Evolutionary conservation across 2,113 vertebrate genomes (phyloP).

Genomic region (Nycticebus coucang): DNA sequence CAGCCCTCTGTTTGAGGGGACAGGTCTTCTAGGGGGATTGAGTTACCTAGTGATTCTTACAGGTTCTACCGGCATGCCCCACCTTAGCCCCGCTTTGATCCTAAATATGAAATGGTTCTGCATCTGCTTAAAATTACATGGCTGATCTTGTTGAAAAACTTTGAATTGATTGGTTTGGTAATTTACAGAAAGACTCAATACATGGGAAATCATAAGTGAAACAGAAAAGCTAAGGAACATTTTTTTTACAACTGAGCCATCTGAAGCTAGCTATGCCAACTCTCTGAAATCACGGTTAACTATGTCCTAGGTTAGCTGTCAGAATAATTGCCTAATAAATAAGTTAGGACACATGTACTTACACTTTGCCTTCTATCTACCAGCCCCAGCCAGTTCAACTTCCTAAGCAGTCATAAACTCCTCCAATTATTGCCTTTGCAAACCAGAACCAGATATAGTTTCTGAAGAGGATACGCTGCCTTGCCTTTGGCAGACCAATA

Average conservation of each 20-base stretch:
- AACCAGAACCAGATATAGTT: slow-evolving; percentile 42
- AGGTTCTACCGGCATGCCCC: not conserved
- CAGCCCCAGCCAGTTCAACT: not conserved
- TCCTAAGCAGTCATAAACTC: slow-evolving; percentile 52
- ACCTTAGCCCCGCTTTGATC: not conserved
- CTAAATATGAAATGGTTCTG: not conserved
- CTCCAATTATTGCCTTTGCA: slow-evolving; percentile 61
- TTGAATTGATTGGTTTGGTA: not conserved
- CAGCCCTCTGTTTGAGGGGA: fast-evolving
- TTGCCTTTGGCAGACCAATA: not conserved
- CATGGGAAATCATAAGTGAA: not conserved
- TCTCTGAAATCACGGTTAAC: not conserved
- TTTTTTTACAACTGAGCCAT: not conserved
- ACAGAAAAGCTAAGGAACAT: not conserved
- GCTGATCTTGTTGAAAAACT: not conserved
- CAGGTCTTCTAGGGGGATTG: not conserved
- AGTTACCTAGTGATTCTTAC: not conserved
- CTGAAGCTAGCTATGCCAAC: not conserved
- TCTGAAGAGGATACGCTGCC: not conserved
- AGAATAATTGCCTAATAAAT: slow-evolving; percentile 33
- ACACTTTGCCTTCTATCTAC: not conserved
- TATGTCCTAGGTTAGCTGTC: not conserved
- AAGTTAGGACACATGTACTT: not conserved
- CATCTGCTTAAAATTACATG: not conserved
- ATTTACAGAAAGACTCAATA: not conserved